A percentile compares a stretch with the other conserved stretches of the same genome.
phyloP scores from a whole-genome alignment of 1,140 invertebrate genomes.

The Drosophila mojavensis region DNA sequence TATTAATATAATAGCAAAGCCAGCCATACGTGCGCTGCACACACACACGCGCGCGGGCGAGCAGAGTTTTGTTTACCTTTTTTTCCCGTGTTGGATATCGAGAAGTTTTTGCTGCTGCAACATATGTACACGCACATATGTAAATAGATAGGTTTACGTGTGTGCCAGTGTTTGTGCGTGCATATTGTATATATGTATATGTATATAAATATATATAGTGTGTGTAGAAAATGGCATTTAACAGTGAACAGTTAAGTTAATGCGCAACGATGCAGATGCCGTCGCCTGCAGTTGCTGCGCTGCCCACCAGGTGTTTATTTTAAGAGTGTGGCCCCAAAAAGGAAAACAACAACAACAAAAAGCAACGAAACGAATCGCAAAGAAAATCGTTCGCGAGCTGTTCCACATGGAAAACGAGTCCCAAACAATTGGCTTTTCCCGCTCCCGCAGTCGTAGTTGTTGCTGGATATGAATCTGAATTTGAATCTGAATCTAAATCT shows the following conservation, averaged over 20 bases:
- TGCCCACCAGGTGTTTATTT: constrained; percentile 47
- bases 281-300: constrained; percentile 40
- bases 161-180: not conserved
- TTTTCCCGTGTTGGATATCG: constrained; percentile 52
- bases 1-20: constrained; percentile 9
- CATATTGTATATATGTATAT: constrained; percentile 18
- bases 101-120: constrained; percentile 48
- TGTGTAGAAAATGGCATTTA: constrained; percentile 43
- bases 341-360: constrained; percentile 21
- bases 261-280: constrained; percentile 48
- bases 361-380: constrained; percentile 20
- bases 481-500: constrained; percentile 49
- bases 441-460: constrained; percentile 49
- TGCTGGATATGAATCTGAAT: constrained; percentile 56
- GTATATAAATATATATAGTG: constrained; percentile 18
- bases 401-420: constrained; percentile 67
- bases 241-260: constrained; percentile 47
- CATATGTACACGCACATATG: constrained; percentile 35
- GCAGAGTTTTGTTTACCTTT: constrained; percentile 74
- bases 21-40: constrained; percentile 4
- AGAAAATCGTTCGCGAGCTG: constrained; percentile 24
- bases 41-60: constrained; percentile 25
- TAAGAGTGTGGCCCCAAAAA: constrained; percentile 56
- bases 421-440: constrained; percentile 53
- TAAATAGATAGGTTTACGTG: constrained; percentile 19